phyloP scores from a whole-genome alignment of 2,888 invertebrate species.

The Leptopterna dolabrata region DNA sequence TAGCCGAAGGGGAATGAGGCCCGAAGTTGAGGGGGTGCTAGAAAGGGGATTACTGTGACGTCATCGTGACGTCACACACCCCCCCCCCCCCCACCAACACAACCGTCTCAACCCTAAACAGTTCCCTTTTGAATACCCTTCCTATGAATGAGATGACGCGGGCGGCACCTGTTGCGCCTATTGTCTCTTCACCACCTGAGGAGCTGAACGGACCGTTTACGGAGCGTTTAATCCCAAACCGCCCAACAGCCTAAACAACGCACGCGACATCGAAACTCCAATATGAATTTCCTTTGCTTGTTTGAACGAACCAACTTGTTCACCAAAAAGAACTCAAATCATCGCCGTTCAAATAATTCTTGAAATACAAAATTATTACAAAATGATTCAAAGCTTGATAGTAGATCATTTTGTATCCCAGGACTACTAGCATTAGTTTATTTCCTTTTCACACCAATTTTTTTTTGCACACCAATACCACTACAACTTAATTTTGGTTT shows the following conservation, averaged over 20 bases:
- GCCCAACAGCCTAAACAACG: neutral
- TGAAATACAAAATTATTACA: no score
- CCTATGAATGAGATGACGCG: conserved; percentile 43
- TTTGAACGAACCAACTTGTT: no score
- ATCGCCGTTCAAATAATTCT: no score
- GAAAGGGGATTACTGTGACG: conserved; percentile 22
- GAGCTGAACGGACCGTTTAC: neutral
- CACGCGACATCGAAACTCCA: neutral
- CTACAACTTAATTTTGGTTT: no score
- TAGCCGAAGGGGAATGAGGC: conserved; percentile 1
- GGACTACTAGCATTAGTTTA: no score
- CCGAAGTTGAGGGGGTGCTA: neutral
- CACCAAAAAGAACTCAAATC: no score
- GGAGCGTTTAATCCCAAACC: neutral
- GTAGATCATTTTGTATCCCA: no score
- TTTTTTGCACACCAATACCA: no score
- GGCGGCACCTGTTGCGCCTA: conserved; percentile 40
- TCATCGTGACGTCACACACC: conserved; percentile 15
- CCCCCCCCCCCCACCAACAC: neutral
- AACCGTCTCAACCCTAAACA: neutral
- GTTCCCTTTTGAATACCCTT: neutral
- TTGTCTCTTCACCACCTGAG: conserved; percentile 35
- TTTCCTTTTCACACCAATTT: no score
- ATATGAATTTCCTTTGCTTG: no score
- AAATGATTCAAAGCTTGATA: no score